These are phyloP conservation scores for Melinopterus prodromus DNA, from an alignment of 2,888 invertebrate species.

Conservation along the genomic window DNA sequence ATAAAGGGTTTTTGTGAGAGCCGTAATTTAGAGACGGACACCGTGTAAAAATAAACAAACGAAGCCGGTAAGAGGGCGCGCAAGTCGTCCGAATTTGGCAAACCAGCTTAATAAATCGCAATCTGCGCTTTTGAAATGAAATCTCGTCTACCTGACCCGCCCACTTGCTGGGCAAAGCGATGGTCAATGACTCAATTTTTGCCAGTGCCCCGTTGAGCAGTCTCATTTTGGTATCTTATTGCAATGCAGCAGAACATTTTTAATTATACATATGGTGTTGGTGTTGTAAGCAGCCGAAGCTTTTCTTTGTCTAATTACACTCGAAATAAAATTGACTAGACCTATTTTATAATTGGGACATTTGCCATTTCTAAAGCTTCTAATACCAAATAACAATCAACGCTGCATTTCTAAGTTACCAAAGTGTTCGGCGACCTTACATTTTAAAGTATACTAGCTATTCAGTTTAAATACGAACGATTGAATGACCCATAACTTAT, in stretches of 20 bases:
- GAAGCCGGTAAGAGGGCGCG: constrained; percentile 7
- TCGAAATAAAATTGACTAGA: too few species aligned
- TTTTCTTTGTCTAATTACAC: too few species aligned
- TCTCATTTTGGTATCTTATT: constrained; percentile 13
- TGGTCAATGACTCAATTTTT: constrained; percentile 23
- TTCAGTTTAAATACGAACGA: too few species aligned
- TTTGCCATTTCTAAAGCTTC: too few species aligned
- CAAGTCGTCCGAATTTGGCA: constrained; percentile 20
- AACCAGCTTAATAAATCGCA: constrained; percentile 20
- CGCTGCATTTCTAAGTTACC: too few species aligned
- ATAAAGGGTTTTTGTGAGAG: neutral
- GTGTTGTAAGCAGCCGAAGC: neutral
- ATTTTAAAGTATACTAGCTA: too few species aligned
- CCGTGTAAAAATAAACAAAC: constrained; percentile 8
- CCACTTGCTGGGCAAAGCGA: constrained; percentile 21
- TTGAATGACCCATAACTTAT: too few species aligned
- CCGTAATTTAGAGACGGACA: neutral
- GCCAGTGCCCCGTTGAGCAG: neutral
- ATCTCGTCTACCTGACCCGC: constrained; percentile 20
- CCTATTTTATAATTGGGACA: too few species aligned
- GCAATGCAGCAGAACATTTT: constrained; percentile 10
- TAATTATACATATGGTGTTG: neutral
- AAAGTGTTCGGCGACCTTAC: too few species aligned
- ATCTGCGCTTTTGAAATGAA: constrained; percentile 21
- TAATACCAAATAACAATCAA: too few species aligned